These are phyloP conservation scores for Ligdia adustata DNA, from an alignment of 2,888 invertebrate genomes.

Conservation along the genomic window DNA sequence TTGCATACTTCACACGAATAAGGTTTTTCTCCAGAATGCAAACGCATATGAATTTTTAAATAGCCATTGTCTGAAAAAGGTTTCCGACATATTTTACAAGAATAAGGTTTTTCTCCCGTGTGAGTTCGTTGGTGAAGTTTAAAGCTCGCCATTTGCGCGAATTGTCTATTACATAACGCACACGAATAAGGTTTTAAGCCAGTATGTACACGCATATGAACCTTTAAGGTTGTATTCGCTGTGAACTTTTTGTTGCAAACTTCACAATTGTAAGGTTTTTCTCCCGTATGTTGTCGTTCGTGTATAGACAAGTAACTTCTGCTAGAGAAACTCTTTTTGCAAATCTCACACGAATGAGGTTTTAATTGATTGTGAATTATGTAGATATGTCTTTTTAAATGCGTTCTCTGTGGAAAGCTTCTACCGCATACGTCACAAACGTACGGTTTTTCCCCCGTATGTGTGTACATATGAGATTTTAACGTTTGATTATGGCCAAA, in stretches of 20 bases:
- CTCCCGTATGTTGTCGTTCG: slow-evolving; percentile 69
- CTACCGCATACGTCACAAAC: slow-evolving; percentile 71
- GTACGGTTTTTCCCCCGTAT: slow-evolving; percentile 70
- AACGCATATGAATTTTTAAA: slow-evolving; percentile 71
- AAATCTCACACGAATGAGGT: slow-evolving; percentile 61
- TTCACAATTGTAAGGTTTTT: slow-evolving; percentile 66
- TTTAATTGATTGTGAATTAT: slow-evolving; percentile 70
- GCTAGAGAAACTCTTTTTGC: slow-evolving; percentile 70
- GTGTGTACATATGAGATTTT: slow-evolving; percentile 70
- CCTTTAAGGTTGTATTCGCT: slow-evolving; percentile 71
- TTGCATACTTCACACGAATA: slow-evolving; percentile 67
- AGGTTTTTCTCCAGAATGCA: slow-evolving; percentile 71
- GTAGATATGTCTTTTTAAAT: slow-evolving; percentile 69
- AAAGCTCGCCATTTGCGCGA: slow-evolving; percentile 74
- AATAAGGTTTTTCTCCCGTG: slow-evolving; percentile 66
- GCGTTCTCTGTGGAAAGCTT: slow-evolving; percentile 67
- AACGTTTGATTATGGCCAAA: slow-evolving; percentile 72
- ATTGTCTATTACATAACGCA: slow-evolving; percentile 63
- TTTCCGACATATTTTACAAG: slow-evolving; percentile 69
- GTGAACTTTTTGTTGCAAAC: slow-evolving; percentile 72
- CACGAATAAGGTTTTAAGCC: slow-evolving; percentile 71
- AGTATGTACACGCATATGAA: slow-evolving; percentile 72
- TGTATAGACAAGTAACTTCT: slow-evolving; percentile 73
- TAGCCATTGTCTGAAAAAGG: slow-evolving; percentile 75
- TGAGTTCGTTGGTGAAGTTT: slow-evolving; percentile 71